Base-by-base conservation (phyloP, 2,113 vertebrate species). In the Elephantulus edwardii region DNA sequence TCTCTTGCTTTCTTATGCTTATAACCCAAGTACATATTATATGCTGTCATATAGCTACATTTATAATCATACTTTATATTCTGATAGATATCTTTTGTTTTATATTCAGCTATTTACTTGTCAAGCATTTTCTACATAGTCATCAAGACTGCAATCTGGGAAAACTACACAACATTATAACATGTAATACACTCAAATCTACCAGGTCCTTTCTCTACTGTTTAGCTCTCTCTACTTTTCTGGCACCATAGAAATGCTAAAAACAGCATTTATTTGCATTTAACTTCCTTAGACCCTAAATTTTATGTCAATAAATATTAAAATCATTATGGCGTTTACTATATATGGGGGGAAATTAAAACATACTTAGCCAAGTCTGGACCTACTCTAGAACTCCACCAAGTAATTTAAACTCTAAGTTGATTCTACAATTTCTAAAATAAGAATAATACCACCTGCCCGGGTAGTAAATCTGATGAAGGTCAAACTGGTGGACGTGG, bases 351-450 rank as follows among this genome's bases (percentile, higher is more conserved):
- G 46, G 66, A 56, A 60, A 42, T 40, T 20, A 75, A 78, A 70
- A 71, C 70, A n/a, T 0, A 38, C 30, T 30, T 12, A 60, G 70
- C 48, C 78, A 50, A 40, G 17, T 14, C 50, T 28, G 30, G 33
- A 72, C 83, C 86, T n/a, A 38, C 30, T 52, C 40, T 62, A 71
- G 3, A 48, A 33, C 33, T 88, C 68, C 17, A 66, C 54, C 70
- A 86, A 35, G 77, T 74, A 83, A 95, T 60, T 50, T 44, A 79
- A 93, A 87, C 75, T 85, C 83, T 3, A 75, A 88, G 56, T 86
- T 46, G 56, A 78, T 72, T 58, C 93, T 78, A 85, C 35, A 71
- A 38, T 48, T 87, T 95, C 94, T 95, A 95, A 90, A 94, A 79
- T 86, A 88, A 94, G 93, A 88, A 79, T 35, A 52, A 52, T 38